These are phyloP conservation scores for Pandemis heparana DNA, from an alignment of 2,888 invertebrate species.

Conservation along the genomic window DNA sequence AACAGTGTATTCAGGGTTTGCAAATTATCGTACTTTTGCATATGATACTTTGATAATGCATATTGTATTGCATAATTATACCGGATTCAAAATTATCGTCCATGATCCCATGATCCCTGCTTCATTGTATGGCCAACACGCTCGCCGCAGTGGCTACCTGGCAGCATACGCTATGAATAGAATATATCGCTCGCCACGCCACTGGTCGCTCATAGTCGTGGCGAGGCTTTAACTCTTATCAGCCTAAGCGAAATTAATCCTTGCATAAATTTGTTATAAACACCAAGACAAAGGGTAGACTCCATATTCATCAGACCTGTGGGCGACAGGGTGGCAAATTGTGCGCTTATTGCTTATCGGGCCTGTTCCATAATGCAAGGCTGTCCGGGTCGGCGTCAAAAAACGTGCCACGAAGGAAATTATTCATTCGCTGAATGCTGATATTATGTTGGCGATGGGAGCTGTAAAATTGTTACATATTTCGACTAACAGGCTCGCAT, in stretches of 20 bases:
- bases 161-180: no score
- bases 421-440: background rate
- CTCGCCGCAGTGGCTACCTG: no score
- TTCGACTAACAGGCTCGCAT: no score
- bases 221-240: constrained; percentile 30
- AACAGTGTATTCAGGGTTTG: no score
- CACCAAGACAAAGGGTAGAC: constrained; percentile 41
- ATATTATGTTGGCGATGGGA: background rate
- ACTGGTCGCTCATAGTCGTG: no score
- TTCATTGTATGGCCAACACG: no score
- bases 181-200: no score
- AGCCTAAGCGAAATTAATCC: constrained; percentile 43
- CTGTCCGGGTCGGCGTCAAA: background rate
- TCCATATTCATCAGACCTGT: constrained; percentile 47
- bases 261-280: constrained; percentile 47
- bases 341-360: constrained; percentile 10
- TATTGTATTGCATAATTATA: no score
- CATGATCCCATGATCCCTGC: no score
- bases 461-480: background rate
- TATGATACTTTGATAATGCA: no score
- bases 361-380: constrained; percentile 2
- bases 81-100: no score
- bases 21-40: no score
- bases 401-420: background rate
- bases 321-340: constrained; percentile 4